Conservation (phyloP, 2,113 vertebrate species). For the Mus spicilegus region DNA sequence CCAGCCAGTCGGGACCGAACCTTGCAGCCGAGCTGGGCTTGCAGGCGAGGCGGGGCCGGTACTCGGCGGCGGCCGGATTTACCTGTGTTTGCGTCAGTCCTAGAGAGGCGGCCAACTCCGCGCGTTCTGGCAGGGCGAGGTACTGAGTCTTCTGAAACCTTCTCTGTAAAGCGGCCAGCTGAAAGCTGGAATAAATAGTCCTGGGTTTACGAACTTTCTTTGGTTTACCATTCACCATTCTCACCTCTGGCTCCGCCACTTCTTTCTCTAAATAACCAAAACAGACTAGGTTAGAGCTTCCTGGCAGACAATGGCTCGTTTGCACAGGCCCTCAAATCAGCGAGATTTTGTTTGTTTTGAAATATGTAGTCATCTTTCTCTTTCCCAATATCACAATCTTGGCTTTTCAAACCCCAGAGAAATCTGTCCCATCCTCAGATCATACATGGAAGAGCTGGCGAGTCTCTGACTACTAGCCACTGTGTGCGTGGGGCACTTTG, state of each 20-base stretch:
- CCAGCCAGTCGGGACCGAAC: neutral
- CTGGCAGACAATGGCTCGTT: slow-evolving; percentile 38
- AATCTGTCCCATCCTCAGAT: neutral
- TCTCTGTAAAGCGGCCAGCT: slow-evolving; percentile 97
- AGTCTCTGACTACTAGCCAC: neutral
- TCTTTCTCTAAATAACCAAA: slow-evolving; percentile 93
- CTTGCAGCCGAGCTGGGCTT: neutral
- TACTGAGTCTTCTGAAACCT: slow-evolving; percentile 99
- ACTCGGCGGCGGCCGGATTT: slow-evolving; percentile 59
- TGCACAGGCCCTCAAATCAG: neutral
- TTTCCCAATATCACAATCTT: neutral
- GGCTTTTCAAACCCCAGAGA: slow-evolving; percentile 17
- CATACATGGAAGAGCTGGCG: neutral
- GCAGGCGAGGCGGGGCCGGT: slow-evolving; percentile 11
- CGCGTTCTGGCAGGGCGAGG: slow-evolving; percentile 97
- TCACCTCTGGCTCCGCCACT: slow-evolving; percentile 95
- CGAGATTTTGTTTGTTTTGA: neutral
- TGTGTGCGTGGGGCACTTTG: neutral
- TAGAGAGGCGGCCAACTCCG: slow-evolving; percentile 96
- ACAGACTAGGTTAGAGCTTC: slow-evolving; percentile 74
- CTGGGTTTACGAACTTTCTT: slow-evolving; percentile 99
- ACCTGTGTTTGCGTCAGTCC: slow-evolving; percentile 99
- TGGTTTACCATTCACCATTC: slow-evolving; percentile 99
- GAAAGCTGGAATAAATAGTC: slow-evolving; percentile 99
- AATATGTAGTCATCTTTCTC: neutral